Percentiles rank a stretch among this genome's conserved stretches.
phyloP scores from a whole-genome alignment of 2,113 vertebrate species.

The Nematolebias whitei region DNA sequence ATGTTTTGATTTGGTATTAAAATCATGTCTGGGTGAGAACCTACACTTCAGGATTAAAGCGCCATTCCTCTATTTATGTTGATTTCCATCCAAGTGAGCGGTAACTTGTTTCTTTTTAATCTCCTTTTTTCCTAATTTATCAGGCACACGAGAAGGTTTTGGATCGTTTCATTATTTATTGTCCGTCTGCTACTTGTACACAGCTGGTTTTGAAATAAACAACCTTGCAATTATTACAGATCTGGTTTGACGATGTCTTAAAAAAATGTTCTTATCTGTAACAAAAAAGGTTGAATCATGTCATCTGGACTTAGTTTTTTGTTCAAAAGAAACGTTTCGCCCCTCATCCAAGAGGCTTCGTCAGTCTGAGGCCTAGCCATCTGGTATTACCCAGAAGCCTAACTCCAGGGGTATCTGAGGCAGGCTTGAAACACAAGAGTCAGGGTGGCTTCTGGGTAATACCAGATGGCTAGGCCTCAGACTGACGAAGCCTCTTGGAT shows the following conservation, averaged over 20 bases:
- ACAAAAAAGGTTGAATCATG: too few relatives aligned
- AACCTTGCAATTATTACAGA: conserved; percentile 57
- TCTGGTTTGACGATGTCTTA: not conserved
- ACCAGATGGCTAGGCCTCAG: too few relatives aligned
- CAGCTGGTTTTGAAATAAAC: conserved; percentile 80
- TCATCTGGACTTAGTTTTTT: too few relatives aligned
- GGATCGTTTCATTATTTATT: conserved; percentile 78
- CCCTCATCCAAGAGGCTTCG: too few relatives aligned
- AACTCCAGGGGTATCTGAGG: too few relatives aligned
- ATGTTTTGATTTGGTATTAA: conserved; percentile 4
- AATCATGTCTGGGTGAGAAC: conserved; percentile 19
- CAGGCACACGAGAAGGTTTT: conserved; percentile 39
- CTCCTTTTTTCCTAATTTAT: conserved; percentile 49
- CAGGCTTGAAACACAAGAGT: too few relatives aligned
- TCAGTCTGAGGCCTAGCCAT: too few relatives aligned
- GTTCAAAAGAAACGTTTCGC: too few relatives aligned
- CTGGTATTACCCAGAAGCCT: too few relatives aligned
- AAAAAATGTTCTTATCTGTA: too few relatives aligned
- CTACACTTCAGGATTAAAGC: conserved; percentile 19
- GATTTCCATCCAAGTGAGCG: conserved; percentile 37
- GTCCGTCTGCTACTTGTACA: conserved; percentile 74
- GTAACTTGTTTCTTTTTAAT: conserved; percentile 20
- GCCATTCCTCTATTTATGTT: conserved; percentile 50
- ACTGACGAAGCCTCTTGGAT: too few relatives aligned
- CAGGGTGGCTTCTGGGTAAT: too few relatives aligned